Conservation (phyloP, 2,888 invertebrate species). For the Cheilosia vulpina region DNA sequence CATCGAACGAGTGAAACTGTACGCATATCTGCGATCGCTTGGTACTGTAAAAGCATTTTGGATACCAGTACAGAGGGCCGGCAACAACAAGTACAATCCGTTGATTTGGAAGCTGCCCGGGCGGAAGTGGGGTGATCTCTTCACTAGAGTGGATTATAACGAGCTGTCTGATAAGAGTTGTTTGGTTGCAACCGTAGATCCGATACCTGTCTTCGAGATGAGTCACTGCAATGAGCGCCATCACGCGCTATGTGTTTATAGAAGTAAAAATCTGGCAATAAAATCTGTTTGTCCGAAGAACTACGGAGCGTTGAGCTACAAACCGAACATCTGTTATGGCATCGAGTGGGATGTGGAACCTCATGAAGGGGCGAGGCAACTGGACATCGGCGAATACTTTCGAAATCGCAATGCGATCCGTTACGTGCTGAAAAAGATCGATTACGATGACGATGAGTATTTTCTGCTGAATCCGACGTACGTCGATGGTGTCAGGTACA, state of each 20-base stretch:
- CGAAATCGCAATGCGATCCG: constrained; percentile 76
- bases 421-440: constrained; percentile 69
- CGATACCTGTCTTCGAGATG: constrained; percentile 65
- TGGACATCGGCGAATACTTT: constrained; percentile 77
- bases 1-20: constrained; percentile 76
- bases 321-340: constrained; percentile 79
- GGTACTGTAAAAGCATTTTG: constrained; percentile 81
- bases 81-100: constrained; percentile 82
- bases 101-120: constrained; percentile 85
- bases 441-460: constrained; percentile 64
- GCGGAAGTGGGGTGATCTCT: constrained; percentile 79
- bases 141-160: constrained; percentile 75
- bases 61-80: constrained; percentile 84
- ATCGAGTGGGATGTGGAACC: constrained; percentile 76
- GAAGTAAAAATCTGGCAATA: constrained; percentile 74
- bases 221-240: constrained; percentile 76
- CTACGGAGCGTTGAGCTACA: constrained; percentile 78
- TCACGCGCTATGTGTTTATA: constrained; percentile 79
- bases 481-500: constrained; percentile 66
- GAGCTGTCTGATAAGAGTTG: constrained; percentile 77
- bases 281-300: constrained; percentile 77
- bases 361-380: constrained; percentile 66
- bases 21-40: constrained; percentile 78
- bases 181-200: constrained; percentile 72
- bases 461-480: constrained; percentile 74